Conservation (phyloP, 1,140 invertebrate genomes). For the Drosophila ficusphila region DNA sequence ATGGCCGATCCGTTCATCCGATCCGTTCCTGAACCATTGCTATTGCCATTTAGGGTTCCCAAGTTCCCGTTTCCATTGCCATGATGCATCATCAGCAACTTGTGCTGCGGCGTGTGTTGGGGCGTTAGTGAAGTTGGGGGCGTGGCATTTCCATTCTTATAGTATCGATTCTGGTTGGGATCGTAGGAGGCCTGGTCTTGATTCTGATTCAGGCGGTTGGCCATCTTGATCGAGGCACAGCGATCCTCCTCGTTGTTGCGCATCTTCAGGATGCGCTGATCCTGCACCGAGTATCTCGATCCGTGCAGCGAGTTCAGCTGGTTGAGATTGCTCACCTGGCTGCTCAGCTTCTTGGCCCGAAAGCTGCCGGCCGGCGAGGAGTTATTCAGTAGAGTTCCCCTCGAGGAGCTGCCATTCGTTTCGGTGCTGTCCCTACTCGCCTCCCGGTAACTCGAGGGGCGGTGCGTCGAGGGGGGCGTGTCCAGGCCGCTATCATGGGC, state of each 20-base stretch:
- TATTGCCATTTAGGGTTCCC: constrained; percentile 64
- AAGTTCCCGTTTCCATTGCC: constrained; percentile 63
- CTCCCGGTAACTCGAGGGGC: constrained; percentile 81
- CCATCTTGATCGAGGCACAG: constrained; percentile 75
- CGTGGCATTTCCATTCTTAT: constrained; percentile 77
- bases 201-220: constrained; percentile 76
- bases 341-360: constrained; percentile 70
- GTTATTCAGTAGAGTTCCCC: constrained; percentile 74
- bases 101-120: constrained; percentile 76
- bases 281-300: constrained; percentile 77
- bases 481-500: constrained; percentile 83
- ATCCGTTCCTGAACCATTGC: constrained; percentile 40
- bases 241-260: constrained; percentile 81
- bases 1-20: constrained; percentile 73
- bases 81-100: constrained; percentile 50
- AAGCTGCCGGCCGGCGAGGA: constrained; percentile 80
- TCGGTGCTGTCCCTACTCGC: constrained; percentile 77
- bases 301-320: constrained; percentile 74
- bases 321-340: constrained; percentile 78
- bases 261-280: constrained; percentile 82
- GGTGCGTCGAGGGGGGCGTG: constrained; percentile 80
- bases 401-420: constrained; percentile 75
- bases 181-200: constrained; percentile 63
- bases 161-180: constrained; percentile 83
- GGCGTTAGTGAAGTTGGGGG: constrained; percentile 71